Evolutionary conservation across 2,797 vertebrate species (phyloP), one percentile per base, ranked within the genome.

Genomic region (Hephaestus fuliginosus): DNA sequence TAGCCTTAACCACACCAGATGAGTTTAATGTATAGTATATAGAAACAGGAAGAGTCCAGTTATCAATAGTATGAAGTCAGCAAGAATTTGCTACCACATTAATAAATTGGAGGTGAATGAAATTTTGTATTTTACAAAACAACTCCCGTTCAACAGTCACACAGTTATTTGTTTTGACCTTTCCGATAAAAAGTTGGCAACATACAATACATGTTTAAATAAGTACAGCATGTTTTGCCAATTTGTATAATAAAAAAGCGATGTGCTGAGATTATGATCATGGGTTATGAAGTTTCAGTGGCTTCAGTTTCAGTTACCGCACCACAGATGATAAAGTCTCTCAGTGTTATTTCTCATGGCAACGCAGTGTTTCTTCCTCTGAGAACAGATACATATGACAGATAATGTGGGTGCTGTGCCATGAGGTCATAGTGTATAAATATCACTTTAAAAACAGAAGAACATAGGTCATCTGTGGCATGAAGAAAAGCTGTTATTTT

Each of bases 351-450:
- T 72, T 61, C 17, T 12, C 67, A 49, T 76, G 30, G 80, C 66
- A 88, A 89, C 80, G 48, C 12, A 30, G 0, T 70, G 17, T 55
- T 62, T 80, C 3, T 63, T 80, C 65, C 69, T 81, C 33, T 46
- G 15, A 70, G 18, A 6, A n/a, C n/a, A 51, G 53, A 30, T 68
- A 64, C 51, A 28, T 63, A 41, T 61, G 3, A 51, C 6, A 46
- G 51, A n/a, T 25, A 48, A 51, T 8, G 14, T 28, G 52, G 9
- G 5, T 4, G 11, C 28, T 61, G 67, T 13, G 44, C 7, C 22
- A 73, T 91, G 80, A 91, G 52, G 12, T 92, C 85, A 91, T 67
- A 13, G 70, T 84, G 33, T 88, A 82, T 69, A 80, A 88, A 90
- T 90, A 86, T 80, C 74, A 57, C 39, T 82, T 57, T 56, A 76